phyloP scores from a whole-genome alignment of 2,797 vertebrate species.

The Danio aesculapii region DNA sequence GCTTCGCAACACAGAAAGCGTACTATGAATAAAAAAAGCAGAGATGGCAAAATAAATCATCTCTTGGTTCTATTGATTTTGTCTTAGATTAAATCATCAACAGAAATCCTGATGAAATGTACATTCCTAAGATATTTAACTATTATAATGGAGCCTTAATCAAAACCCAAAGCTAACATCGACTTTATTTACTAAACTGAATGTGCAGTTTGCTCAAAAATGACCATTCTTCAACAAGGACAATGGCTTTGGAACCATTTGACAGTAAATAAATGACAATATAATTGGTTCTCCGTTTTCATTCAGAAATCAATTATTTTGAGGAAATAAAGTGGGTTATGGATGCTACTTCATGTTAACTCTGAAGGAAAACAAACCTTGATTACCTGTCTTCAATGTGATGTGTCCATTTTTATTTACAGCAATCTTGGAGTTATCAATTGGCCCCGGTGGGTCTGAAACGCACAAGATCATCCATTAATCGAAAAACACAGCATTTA shows the following conservation, averaged over 20 bases:
- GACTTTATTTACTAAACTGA: background rate
- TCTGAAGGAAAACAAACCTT: background rate
- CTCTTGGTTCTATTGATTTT: too few species aligned
- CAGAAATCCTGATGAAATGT: too few species aligned
- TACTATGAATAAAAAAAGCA: too few species aligned
- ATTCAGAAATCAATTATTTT: background rate
- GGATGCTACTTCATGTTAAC: background rate
- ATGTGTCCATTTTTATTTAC: slow-evolving; percentile 90
- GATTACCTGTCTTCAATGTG: slow-evolving; percentile 91
- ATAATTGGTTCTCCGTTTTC: background rate
- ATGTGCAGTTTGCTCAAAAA: background rate
- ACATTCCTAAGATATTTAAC: background rate
- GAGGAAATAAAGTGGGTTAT: background rate
- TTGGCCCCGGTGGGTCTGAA: slow-evolving; percentile 92
- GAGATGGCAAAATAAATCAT: too few species aligned
- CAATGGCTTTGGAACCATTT: background rate
- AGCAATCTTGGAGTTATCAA: slow-evolving; percentile 96
- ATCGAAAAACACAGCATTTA: background rate
- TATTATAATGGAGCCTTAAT: background rate
- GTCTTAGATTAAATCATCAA: too few species aligned
- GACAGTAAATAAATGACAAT: background rate
- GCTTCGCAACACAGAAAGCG: too few species aligned
- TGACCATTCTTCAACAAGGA: background rate
- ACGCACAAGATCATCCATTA: slow-evolving; percentile 36
- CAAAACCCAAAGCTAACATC: background rate